Evolutionary conservation across 2,113 vertebrate genomes (phyloP).

Genomic region (Junco hyemalis): DNA sequence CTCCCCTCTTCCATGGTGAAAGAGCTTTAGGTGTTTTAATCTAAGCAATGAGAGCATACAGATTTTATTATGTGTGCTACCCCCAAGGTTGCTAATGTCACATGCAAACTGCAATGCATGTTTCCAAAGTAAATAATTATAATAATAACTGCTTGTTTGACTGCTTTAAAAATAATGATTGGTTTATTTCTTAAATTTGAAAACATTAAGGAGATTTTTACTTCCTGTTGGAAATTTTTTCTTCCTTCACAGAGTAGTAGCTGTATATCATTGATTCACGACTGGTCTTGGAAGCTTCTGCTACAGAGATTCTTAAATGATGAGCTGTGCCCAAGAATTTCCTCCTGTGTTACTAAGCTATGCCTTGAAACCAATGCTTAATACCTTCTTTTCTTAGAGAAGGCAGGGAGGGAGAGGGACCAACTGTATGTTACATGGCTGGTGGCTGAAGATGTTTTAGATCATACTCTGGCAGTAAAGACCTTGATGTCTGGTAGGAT

Average conservation of each 20-base stretch:
- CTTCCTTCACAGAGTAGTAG: background rate
- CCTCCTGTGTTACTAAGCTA: background rate
- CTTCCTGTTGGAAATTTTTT: background rate
- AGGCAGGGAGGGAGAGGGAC: background rate
- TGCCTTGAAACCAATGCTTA: background rate
- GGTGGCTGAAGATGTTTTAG: background rate
- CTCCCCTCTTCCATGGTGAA: background rate
- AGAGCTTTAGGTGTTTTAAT: background rate
- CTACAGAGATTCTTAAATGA: background rate
- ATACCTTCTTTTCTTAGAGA: background rate
- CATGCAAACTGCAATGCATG: background rate
- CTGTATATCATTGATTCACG: background rate
- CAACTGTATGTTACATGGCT: background rate
- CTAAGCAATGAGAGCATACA: background rate
- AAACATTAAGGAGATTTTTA: background rate
- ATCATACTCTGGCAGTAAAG: background rate
- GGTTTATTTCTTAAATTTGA: background rate
- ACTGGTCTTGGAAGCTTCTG: background rate
- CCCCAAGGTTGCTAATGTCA: background rate
- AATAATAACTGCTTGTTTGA: background rate
- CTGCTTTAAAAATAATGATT: background rate
- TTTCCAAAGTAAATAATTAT: background rate
- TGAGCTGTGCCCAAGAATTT: background rate
- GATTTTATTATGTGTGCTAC: background rate
- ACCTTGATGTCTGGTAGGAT: background rate